A percentile compares a stretch with the other conserved stretches of the same genome.
These are phyloP conservation scores for Chironomus striatipennis DNA, from an alignment of 1,140 invertebrate species.

Conservation along the genomic window DNA sequence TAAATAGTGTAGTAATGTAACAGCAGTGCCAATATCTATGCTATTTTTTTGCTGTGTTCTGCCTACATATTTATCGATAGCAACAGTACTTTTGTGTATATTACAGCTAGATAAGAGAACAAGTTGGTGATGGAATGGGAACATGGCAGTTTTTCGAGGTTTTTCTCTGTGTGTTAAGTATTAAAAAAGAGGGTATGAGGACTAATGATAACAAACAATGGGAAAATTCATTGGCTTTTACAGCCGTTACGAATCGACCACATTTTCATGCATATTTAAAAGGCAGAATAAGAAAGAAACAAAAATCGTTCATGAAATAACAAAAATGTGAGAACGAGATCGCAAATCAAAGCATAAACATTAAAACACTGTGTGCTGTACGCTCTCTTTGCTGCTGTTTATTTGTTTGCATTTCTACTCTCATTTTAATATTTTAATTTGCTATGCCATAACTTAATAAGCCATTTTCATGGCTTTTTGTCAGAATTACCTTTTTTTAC, in stretches of 20 bases:
- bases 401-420: constrained; percentile 4
- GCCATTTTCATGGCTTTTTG: background rate
- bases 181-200: background rate
- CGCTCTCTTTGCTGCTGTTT: background rate
- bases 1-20: background rate
- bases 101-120: background rate
- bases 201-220: constrained; percentile 13
- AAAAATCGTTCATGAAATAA: background rate
- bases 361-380: background rate
- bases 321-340: background rate
- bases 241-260: constrained; percentile 5
- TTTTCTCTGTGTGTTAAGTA: no score
- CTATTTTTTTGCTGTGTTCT: no score
- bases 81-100: background rate
- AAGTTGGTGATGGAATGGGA: background rate
- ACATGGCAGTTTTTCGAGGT: no score
- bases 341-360: constrained; percentile 2
- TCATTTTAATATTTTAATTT: constrained; percentile 10
- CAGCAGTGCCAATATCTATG: constrained; percentile 6
- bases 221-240: constrained; percentile 13
- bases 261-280: constrained; percentile 14
- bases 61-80: no score
- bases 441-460: background rate
- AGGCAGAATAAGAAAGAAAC: background rate
- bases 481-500: background rate